These are phyloP conservation scores for Saguinus imperator DNA, from an alignment of 2,113 vertebrate genomes.

Conservation along the genomic window DNA sequence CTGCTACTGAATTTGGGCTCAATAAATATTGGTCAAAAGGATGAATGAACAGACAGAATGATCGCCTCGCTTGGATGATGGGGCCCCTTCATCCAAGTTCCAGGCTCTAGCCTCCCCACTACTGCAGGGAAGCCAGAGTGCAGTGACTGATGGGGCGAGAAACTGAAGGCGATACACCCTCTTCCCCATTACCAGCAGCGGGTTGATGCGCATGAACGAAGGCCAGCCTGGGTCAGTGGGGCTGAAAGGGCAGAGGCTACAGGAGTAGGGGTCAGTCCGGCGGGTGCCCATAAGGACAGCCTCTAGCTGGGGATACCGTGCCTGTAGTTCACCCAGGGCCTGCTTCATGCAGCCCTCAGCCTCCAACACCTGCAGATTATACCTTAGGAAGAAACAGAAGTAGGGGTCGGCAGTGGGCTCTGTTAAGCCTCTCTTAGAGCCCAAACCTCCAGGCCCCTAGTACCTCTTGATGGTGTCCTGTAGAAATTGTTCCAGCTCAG, in stretches of 20 bases:
- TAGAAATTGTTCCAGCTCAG: slow-evolving; percentile 97
- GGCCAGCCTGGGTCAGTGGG: slow-evolving; percentile 94
- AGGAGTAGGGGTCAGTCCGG: slow-evolving; percentile 93
- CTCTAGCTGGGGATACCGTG: slow-evolving; percentile 87
- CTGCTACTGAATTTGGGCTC: neutral
- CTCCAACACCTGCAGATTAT: slow-evolving; percentile 87
- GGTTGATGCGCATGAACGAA: slow-evolving; percentile 93
- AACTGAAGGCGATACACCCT: accelerated
- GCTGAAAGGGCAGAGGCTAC: slow-evolving; percentile 88
- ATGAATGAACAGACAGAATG: neutral
- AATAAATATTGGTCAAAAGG: neutral
- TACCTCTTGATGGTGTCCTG: slow-evolving; percentile 93
- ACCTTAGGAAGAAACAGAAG: slow-evolving; percentile 80
- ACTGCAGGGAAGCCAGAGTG: neutral
- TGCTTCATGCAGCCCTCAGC: slow-evolving; percentile 93
- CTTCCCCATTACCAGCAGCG: slow-evolving; percentile 87
- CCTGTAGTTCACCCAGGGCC: slow-evolving; percentile 87
- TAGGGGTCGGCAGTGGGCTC: neutral
- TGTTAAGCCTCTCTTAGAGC: neutral
- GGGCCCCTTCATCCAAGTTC: neutral
- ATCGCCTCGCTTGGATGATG: neutral
- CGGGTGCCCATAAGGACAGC: slow-evolving; percentile 97
- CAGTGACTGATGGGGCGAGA: neutral
- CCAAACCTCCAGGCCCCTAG: neutral
- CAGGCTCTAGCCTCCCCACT: neutral